These are phyloP conservation scores for Synergus laeviventris DNA, from an alignment of 2,888 invertebrate genomes.

Conservation along the genomic window DNA sequence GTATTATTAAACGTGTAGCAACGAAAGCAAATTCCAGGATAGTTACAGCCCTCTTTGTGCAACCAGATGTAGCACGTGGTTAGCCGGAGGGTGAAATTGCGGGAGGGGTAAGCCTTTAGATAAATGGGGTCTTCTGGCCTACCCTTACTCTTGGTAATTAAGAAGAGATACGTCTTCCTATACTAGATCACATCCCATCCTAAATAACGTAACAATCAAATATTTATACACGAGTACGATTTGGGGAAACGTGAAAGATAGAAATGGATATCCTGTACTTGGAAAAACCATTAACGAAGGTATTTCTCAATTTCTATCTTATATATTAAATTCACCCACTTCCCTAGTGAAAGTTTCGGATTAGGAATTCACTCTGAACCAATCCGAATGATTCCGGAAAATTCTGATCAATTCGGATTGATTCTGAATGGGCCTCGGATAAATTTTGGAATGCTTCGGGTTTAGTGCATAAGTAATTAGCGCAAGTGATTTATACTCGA, in stretches of 20 bases:
- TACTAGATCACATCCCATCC: neutral
- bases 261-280: too few relatives aligned
- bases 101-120: slow-evolving; percentile 14
- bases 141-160: slow-evolving; percentile 33
- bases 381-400: too few relatives aligned
- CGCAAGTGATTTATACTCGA: neutral
- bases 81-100: neutral
- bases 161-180: slow-evolving; percentile 23
- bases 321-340: too few relatives aligned
- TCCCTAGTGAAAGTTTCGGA: too few relatives aligned
- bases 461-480: neutral
- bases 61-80: slow-evolving; percentile 8
- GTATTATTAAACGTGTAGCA: neutral
- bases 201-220: neutral
- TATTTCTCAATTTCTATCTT: too few relatives aligned
- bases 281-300: too few relatives aligned
- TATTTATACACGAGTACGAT: too few relatives aligned
- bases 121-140: slow-evolving; percentile 18
- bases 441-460: too few relatives aligned
- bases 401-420: too few relatives aligned
- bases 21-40: neutral
- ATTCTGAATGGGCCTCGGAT: too few relatives aligned
- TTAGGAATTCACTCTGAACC: too few relatives aligned
- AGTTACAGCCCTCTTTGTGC: slow-evolving; percentile 8
- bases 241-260: too few relatives aligned